phyloP scores from a whole-genome alignment of 2,888 invertebrate species.

The Metellina segmentata region DNA sequence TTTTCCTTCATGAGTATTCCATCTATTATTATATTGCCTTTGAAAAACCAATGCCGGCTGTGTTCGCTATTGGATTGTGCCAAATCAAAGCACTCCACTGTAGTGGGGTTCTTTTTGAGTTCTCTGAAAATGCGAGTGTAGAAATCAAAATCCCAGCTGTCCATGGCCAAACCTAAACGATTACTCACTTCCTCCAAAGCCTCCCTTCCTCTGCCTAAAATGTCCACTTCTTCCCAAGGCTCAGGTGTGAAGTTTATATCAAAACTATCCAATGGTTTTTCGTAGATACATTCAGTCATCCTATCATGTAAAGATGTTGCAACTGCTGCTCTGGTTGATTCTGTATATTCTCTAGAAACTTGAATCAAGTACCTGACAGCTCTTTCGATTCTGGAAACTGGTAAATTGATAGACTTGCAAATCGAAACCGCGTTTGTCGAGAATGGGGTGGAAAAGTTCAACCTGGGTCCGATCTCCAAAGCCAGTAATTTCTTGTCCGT shows the following conservation, averaged over 20 bases:
- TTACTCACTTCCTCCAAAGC: constrained; percentile 91
- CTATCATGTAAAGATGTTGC: constrained; percentile 87
- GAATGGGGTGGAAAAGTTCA: constrained; percentile 96
- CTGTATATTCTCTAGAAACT: constrained; percentile 65
- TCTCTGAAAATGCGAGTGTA: constrained; percentile 92
- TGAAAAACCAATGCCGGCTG: constrained; percentile 99
- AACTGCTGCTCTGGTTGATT: constrained; percentile 23
- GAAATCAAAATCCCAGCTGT: constrained; percentile 94
- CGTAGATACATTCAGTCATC: constrained; percentile 96
- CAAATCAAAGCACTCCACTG: constrained; percentile 97
- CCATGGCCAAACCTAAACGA: constrained; percentile 93
- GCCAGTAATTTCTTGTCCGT: not conserved
- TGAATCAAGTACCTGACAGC: constrained; percentile 87
- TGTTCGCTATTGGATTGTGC: constrained; percentile 99
- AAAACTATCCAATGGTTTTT: constrained; percentile 84
- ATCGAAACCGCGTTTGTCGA: constrained; percentile 98
- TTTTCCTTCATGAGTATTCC: constrained; percentile 89
- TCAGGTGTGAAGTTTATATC: constrained; percentile 84
- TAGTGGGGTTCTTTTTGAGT: constrained; percentile 94
- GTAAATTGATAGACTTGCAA: constrained; percentile 90
- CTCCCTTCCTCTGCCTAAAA: constrained; percentile 87
- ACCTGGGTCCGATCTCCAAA: constrained; percentile 82
- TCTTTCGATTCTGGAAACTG: constrained; percentile 89
- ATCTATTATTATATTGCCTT: constrained; percentile 91
- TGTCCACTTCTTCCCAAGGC: constrained; percentile 90